Conservation (phyloP, 2,797 vertebrate genomes). For the Myotis vivesi region DNA sequence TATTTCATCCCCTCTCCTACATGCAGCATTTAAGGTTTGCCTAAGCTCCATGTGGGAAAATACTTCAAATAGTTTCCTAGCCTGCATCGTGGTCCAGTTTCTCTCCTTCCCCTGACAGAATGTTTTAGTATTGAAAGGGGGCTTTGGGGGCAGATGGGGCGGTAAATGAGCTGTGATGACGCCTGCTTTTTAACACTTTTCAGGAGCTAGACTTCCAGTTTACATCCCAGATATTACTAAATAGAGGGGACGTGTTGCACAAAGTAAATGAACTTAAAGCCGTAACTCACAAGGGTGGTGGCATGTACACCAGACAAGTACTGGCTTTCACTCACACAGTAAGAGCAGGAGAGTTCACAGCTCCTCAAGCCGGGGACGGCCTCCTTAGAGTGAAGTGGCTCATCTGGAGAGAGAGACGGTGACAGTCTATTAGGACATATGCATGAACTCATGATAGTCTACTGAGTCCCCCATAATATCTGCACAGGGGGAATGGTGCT, state of each 20-base stretch:
- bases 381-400: not conserved
- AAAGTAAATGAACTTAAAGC: not conserved
- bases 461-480: rapidly evolving
- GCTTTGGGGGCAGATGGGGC: rapidly evolving
- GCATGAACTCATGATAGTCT: not conserved
- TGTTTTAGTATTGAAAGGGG: not conserved
- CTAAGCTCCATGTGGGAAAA: not conserved
- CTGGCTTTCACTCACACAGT: rapidly evolving
- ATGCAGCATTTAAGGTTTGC: not conserved
- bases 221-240: too few relatives aligned
- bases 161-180: rapidly evolving
- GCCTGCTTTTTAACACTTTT: not conserved
- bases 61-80: not conserved
- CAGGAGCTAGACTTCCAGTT: rapidly evolving
- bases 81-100: too few relatives aligned
- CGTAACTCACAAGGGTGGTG: not conserved
- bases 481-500: not conserved
- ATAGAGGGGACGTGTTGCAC: rapidly evolving
- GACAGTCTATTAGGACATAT: not conserved
- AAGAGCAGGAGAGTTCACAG: not conserved
- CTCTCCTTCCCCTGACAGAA: not conserved
- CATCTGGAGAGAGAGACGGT: not conserved
- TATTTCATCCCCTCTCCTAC: not conserved
- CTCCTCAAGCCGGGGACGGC: rapidly evolving
- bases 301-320: not conserved